Base-by-base conservation (phyloP, 2,797 vertebrate species). In the Sitta carolinensis region DNA sequence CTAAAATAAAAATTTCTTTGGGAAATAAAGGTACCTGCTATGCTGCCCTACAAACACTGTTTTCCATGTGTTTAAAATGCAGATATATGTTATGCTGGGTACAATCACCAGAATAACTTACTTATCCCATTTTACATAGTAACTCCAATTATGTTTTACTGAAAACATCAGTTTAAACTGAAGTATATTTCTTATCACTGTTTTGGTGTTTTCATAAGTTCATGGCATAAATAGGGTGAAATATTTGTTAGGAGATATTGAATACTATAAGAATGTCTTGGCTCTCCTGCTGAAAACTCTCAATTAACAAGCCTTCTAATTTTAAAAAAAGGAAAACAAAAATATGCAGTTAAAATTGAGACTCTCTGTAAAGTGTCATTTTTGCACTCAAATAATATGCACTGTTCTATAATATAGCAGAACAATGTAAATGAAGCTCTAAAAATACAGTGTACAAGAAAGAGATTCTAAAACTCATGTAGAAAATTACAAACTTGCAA, bases 271-370 rank as follows among this genome's bases (percentile, higher is more conserved):
- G 61, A 67, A 76, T 73, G 32, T 78, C 84, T 84, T 84, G 58
- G 64, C 91, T 92, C 48, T 90, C 20, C 48, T 84, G 88, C 62
- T 90, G 57, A 73, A 95, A 94, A 87, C 66, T 77, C 70, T 55
- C 77, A 79, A 27, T 95, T 93, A 94, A 74, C 29, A 92, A 85
- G 34, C 3, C 0, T 95, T 91, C 57, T 90, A 93, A 95, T 95
- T 96, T 92, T 74, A 52, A 90, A 61, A 89, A 94, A 23, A 15
- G 16, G 16, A 29, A 43, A 70, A 59, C 18, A 48, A 68, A 90
- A 95, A 94, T 91, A 92, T 52, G 66, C n/a, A 81, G 74, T 86
- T 94, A 87, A 85, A 96, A 82, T 74, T 52, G 25, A 89, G 27
- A 32, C 30, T 77, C 48, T 87, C 22, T 47, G 32, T 82, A 95